phyloP scores from a whole-genome alignment of 2,113 vertebrate species.

The Gallinago undulata region DNA sequence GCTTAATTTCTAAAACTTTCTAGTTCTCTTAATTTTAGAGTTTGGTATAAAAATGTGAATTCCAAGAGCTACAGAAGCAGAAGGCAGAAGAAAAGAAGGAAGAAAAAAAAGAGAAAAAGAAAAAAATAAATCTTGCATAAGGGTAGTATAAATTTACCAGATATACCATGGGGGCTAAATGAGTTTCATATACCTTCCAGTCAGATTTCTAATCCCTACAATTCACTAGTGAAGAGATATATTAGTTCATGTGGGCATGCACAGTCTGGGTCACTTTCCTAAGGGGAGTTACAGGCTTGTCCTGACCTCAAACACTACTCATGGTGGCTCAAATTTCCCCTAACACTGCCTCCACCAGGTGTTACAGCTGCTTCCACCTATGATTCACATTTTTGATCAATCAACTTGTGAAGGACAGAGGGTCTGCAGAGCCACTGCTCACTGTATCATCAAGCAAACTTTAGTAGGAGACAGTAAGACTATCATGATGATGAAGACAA shows the following conservation, averaged over 20 bases:
- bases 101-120: too few relatives aligned
- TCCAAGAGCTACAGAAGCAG: background rate
- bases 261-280: background rate
- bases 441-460: background rate
- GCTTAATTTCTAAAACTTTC: background rate
- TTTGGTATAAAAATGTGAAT: background rate
- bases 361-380: background rate
- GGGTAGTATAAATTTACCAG: background rate
- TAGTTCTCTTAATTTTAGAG: background rate
- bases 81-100: background rate
- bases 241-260: too few relatives aligned
- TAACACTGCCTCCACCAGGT: accelerated
- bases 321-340: background rate
- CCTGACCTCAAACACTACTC: background rate
- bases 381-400: background rate
- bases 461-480: background rate
- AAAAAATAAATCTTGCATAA: background rate
- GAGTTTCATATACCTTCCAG: background rate
- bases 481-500: background rate
- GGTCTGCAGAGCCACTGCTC: background rate
- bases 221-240: background rate
- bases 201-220: background rate
- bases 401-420: background rate
- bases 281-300: background rate
- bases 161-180: too few relatives aligned